These are phyloP conservation scores for Thera britannica DNA, from an alignment of 2,888 invertebrate genomes.

Conservation along the genomic window DNA sequence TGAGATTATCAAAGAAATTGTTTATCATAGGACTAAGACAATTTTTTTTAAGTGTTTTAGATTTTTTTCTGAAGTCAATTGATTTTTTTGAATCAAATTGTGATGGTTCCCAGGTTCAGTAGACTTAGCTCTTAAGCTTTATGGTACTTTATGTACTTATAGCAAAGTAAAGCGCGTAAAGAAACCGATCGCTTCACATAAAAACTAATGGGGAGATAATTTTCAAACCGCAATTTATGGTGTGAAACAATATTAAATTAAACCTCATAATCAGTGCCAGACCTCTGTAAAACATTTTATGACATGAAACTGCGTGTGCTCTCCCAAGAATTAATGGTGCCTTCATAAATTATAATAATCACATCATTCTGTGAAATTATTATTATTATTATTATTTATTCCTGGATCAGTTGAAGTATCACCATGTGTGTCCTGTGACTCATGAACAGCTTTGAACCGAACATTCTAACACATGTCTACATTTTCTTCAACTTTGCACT, in stretches of 20 bases:
- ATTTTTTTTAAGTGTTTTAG: too few species aligned
- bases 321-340: conserved; percentile 31
- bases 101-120: too few species aligned
- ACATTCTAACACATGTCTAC: conserved; percentile 14
- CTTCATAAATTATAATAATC: conserved; percentile 42
- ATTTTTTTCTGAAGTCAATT: too few species aligned
- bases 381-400: too few species aligned
- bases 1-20: neutral
- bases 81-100: too few species aligned
- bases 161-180: neutral
- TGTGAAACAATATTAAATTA: neutral
- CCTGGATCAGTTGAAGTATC: conserved; percentile 42
- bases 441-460: conserved; percentile 29
- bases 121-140: too few species aligned
- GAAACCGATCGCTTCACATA: too few species aligned
- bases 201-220: too few species aligned
- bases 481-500: conserved; percentile 22
- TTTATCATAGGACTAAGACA: too few species aligned
- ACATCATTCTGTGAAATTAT: conserved; percentile 41
- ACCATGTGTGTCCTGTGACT: conserved; percentile 45
- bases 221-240: neutral
- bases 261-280: conserved; percentile 3
- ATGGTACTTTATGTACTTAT: neutral
- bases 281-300: conserved; percentile 14
- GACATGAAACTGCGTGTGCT: conserved; percentile 13